Percentiles rank a stretch among this genome's conserved stretches.
phyloP scores from a whole-genome alignment of 1,140 invertebrate species.

The Apis dorsata region DNA sequence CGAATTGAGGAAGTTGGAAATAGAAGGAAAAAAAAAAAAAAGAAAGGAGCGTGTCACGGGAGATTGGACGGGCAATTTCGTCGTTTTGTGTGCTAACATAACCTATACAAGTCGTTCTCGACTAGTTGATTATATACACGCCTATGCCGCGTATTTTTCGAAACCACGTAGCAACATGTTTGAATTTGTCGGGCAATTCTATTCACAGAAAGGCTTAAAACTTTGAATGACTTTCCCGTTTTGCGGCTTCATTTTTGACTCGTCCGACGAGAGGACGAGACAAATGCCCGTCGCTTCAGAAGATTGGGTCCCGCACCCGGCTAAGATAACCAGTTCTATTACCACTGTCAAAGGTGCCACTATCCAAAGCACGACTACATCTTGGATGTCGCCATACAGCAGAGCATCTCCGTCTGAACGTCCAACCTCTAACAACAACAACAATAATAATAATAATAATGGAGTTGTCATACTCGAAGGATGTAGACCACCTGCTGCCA shows the following conservation, averaged over 20 bases:
- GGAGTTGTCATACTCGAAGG: constrained; percentile 75
- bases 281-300: constrained; percentile 76
- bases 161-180: neutral
- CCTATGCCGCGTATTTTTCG: neutral
- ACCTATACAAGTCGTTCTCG: too few species aligned
- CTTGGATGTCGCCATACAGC: constrained; percentile 74
- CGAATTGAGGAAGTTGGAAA: neutral
- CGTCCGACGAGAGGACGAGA: constrained; percentile 74
- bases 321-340: constrained; percentile 71
- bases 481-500: constrained; percentile 72
- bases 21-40: neutral
- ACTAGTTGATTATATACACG: neutral
- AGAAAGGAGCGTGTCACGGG: neutral
- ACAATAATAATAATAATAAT: constrained; percentile 59
- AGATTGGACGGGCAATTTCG: neutral
- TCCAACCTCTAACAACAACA: constrained; percentile 53
- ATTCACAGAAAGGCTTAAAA: constrained; percentile 15
- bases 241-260: constrained; percentile 76
- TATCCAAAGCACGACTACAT: constrained; percentile 67
- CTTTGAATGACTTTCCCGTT: constrained; percentile 77
- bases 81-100: neutral
- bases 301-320: constrained; percentile 72
- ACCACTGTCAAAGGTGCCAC: constrained; percentile 66
- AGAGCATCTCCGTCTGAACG: constrained; percentile 63
- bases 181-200: neutral